Conservation (phyloP, 2,113 vertebrate genomes). For the Polypterus bichir region DNA sequence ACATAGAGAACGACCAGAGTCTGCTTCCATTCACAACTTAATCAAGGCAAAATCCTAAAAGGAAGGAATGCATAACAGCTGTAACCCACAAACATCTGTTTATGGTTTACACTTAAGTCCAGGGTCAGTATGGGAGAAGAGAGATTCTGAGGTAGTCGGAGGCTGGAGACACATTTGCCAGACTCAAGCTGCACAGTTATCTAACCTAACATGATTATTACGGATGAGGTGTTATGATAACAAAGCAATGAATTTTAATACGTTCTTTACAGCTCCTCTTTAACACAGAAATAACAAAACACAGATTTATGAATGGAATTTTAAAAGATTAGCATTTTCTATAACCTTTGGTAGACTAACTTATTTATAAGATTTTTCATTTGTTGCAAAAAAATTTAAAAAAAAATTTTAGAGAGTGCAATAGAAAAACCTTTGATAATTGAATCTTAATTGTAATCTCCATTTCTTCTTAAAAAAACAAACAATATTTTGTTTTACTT, state of each 20-base stretch:
- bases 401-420: too few species aligned
- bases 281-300: not conserved
- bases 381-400: too few species aligned
- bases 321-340: not conserved
- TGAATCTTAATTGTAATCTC: too few species aligned
- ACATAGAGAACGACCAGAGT: slow-evolving; percentile 15
- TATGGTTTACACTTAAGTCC: slow-evolving; percentile 23
- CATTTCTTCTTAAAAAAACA: too few species aligned
- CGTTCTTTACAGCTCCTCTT: not conserved
- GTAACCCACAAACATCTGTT: slow-evolving; percentile 32
- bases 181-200: not conserved
- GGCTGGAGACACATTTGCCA: not conserved
- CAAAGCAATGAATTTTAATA: not conserved
- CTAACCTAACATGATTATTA: not conserved
- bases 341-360: too few species aligned
- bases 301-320: not conserved
- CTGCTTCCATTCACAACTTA: slow-evolving; percentile 16
- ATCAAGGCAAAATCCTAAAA: slow-evolving; percentile 20
- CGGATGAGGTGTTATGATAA: not conserved
- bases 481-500: too few species aligned
- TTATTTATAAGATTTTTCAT: too few species aligned
- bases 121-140: slow-evolving; percentile 11
- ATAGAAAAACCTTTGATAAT: too few species aligned
- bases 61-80: slow-evolving; percentile 18
- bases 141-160: not conserved